phyloP scores from a whole-genome alignment of 2,797 vertebrate species.

The Anguilla marmorata region DNA sequence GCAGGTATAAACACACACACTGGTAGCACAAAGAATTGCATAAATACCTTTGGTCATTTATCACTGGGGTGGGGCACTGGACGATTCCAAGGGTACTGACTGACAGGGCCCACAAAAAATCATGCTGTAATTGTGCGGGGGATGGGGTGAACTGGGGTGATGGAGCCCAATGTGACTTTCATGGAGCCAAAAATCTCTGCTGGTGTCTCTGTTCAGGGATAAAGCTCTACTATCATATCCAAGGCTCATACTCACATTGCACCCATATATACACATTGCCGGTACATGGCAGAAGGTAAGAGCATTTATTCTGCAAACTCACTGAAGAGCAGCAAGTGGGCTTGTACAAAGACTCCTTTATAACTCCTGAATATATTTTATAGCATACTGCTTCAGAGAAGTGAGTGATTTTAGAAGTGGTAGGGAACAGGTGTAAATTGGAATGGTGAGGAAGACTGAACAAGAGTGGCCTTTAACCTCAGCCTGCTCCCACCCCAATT shows the following conservation, averaged over 20 bases:
- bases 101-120: too few species aligned
- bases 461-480: constrained; percentile 52
- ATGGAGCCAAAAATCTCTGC: not conserved
- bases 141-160: not conserved
- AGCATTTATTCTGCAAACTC: not conserved
- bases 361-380: not conserved
- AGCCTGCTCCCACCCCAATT: constrained; percentile 53
- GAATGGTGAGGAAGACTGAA: constrained; percentile 47
- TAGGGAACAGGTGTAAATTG: constrained; percentile 37
- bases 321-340: not conserved
- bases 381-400: constrained; percentile 17
- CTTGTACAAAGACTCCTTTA: not conserved
- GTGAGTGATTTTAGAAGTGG: constrained; percentile 10
- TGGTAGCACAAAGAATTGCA: not conserved
- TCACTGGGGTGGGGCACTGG: not conserved
- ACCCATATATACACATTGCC: not conserved
- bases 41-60: not conserved
- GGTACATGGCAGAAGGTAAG: not conserved
- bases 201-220: not conserved
- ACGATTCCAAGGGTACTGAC: too few species aligned
- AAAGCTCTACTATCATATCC: not conserved
- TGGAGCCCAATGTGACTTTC: not conserved
- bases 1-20: constrained; percentile 1
- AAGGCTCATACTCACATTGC: constrained; percentile 28
- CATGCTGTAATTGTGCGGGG: not conserved